Evolutionary conservation across 2,888 invertebrate species (phyloP).

Genomic region (Bimastos eiseni): DNA sequence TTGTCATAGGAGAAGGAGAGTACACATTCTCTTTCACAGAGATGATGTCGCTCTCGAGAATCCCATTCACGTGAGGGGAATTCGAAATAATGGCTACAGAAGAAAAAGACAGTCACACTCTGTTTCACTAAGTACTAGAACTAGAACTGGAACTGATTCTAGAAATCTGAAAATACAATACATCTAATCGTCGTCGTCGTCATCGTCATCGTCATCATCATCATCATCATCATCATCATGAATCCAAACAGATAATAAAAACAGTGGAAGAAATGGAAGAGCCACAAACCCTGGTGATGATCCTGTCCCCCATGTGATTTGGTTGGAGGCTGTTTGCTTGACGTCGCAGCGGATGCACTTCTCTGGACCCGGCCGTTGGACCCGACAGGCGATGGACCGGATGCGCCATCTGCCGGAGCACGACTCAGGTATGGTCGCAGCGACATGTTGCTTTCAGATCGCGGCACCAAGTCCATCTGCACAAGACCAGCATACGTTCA

Average conservation of each 20-base stretch:
- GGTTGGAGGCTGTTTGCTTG: not conserved
- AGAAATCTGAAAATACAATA: no score
- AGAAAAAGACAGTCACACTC: not conserved
- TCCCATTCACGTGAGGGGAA: not conserved
- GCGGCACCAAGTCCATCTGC: not conserved
- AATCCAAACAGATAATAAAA: not conserved
- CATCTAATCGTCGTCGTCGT: no score
- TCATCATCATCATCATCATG: no score
- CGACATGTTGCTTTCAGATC: slow-evolving; percentile 20
- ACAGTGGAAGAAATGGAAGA: not conserved
- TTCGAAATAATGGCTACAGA: not conserved
- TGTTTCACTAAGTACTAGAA: no score
- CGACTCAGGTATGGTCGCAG: slow-evolving; percentile 8
- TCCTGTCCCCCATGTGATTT: not conserved
- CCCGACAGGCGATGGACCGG: not conserved
- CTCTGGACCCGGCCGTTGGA: slow-evolving; percentile 10
- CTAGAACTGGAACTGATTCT: no score
- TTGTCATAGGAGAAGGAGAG: not conserved
- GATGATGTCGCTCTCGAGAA: not conserved
- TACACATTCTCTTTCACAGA: not conserved
- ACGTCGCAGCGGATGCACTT: not conserved
- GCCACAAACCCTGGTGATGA: not conserved
- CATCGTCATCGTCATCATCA: no score
- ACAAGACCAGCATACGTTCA: not conserved
- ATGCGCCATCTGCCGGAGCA: not conserved